Evolutionary conservation across 1,140 invertebrate genomes (phyloP).

Genomic region (Geopemphigus sp.): DNA sequence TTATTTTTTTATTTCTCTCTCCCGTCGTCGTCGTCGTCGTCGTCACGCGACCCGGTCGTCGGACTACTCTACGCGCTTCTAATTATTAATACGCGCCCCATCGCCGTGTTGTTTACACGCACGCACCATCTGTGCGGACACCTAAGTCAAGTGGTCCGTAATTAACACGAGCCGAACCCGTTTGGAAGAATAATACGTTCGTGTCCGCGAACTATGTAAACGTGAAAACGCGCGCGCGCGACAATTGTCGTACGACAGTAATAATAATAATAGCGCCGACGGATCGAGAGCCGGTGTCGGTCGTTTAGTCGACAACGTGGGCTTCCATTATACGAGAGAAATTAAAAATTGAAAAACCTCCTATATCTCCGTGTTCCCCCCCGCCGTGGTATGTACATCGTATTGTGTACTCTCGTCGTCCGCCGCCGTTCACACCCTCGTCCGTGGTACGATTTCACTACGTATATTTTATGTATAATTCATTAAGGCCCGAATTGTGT

Average conservation of each 20-base stretch:
- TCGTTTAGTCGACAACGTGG: neutral
- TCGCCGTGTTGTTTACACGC: neutral
- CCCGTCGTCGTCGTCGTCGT: too few species aligned
- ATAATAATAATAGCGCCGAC: too few species aligned
- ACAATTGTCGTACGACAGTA: too few species aligned
- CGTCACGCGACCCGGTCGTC: neutral
- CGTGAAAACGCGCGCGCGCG: neutral
- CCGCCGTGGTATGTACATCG: neutral
- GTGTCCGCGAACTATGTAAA: neutral
- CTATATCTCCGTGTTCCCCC: too few species aligned
- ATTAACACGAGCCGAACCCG: slow-evolving; percentile 7
- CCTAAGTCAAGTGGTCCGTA: slow-evolving; percentile 22
- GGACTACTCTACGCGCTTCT: neutral
- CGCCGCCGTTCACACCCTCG: slow-evolving; percentile 8
- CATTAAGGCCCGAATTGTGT: slow-evolving; percentile 25
- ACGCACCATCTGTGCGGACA: slow-evolving; percentile 17
- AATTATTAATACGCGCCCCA: slow-evolving; percentile 23
- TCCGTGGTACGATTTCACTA: neutral
- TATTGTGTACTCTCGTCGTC: neutral
- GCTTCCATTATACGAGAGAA: neutral
- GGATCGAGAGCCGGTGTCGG: neutral
- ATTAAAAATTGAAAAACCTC: too few species aligned
- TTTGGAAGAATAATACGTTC: too few species aligned
- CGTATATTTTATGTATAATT: neutral
- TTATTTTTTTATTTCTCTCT: neutral